These are phyloP conservation scores for Platichthys stellatus DNA, from an alignment of 2,113 vertebrate genomes.

Conservation along the genomic window DNA sequence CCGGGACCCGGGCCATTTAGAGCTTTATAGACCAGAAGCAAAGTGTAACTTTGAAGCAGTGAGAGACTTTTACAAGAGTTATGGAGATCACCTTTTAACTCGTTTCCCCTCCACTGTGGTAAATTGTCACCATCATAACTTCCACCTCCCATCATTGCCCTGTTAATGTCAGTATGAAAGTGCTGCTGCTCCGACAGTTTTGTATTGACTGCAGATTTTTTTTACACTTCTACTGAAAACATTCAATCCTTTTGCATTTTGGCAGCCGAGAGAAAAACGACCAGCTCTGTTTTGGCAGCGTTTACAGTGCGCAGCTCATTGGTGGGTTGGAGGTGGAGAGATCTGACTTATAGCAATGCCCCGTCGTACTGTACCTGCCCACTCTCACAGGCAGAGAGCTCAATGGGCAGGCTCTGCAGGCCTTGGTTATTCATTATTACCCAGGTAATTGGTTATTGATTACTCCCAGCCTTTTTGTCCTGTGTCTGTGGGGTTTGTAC, in stretches of 20 bases:
- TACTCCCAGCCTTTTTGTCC: conserved; percentile 24
- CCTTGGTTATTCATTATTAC: conserved; percentile 63
- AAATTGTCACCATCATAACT: not conserved
- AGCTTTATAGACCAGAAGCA: not conserved
- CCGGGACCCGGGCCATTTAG: not conserved
- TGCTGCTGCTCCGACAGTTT: too few relatives aligned
- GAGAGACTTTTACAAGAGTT: not conserved
- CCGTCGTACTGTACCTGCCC: conserved; percentile 7
- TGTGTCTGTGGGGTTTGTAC: conserved; percentile 37
- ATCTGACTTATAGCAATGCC: conserved; percentile 18
- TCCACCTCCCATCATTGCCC: not conserved
- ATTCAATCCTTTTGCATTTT: not conserved
- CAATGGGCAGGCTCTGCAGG: conserved; percentile 8
- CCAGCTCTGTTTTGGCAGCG: not conserved
- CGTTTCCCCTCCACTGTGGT: not conserved
- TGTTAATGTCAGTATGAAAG: too few relatives aligned
- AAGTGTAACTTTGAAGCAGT: not conserved
- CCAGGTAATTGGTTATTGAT: conserved; percentile 71
- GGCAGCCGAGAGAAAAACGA: conserved; percentile 10
- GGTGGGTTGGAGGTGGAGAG: conserved; percentile 6
- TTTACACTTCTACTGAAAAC: conserved; percentile 3
- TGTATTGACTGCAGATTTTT: too few relatives aligned
- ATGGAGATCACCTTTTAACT: not conserved
- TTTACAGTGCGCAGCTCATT: conserved; percentile 12
- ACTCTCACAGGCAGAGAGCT: conserved; percentile 19